phyloP scores from a whole-genome alignment of 1,140 invertebrate genomes.

The Euwallacea similis region DNA sequence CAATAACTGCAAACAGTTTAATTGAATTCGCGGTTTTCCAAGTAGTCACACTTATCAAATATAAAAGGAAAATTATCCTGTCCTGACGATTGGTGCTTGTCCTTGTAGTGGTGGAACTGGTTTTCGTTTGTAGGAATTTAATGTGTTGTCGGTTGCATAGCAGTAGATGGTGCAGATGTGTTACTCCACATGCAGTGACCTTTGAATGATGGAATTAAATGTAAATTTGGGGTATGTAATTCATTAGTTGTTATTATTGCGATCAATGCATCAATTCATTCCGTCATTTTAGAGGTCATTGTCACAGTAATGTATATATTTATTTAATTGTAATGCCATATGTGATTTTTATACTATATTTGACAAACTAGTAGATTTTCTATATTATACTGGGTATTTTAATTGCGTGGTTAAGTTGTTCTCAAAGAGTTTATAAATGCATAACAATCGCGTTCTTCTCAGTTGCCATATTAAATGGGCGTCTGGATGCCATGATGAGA shows the following conservation, averaged over 20 bases:
- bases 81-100: too few relatives aligned
- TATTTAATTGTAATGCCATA: too few relatives aligned
- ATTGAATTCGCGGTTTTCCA: too few relatives aligned
- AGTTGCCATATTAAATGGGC: too few relatives aligned
- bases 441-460: too few relatives aligned
- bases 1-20: too few relatives aligned
- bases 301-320: background rate
- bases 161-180: background rate
- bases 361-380: background rate
- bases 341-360: too few relatives aligned
- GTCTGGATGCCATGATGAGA: too few relatives aligned
- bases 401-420: background rate
- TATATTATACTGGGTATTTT: background rate
- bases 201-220: background rate
- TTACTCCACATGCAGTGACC: background rate
- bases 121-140: too few relatives aligned
- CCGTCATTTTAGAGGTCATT: conserved; percentile 11
- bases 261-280: background rate
- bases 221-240: background rate
- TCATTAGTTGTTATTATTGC: background rate
- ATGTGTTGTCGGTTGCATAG: background rate
- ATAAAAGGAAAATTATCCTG: too few relatives aligned
- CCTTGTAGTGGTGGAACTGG: too few relatives aligned
- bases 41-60: too few relatives aligned
- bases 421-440: background rate